phyloP scores from a whole-genome alignment of 2,888 invertebrate genomes.

The Drosophila cognata region DNA sequence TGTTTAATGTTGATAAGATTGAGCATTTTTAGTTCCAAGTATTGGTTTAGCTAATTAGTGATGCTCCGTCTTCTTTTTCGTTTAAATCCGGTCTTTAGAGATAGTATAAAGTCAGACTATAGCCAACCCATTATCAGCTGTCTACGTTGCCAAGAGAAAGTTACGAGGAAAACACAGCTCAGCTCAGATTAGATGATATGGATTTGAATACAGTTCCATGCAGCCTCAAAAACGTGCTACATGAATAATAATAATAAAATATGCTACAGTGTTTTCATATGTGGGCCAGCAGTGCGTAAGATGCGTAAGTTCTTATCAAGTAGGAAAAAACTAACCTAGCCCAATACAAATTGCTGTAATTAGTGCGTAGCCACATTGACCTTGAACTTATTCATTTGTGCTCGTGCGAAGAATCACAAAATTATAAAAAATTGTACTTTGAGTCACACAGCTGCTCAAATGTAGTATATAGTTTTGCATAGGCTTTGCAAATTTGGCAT shows the following conservation, averaged over 20 bases:
- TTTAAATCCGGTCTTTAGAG: conserved; percentile 57
- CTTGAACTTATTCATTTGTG: conserved; percentile 16
- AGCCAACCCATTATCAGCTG: conserved; percentile 62
- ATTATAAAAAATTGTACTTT: conserved; percentile 4
- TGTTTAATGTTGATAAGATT: conserved; percentile 50
- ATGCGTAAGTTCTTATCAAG: conserved; percentile 57
- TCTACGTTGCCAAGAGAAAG: conserved; percentile 43
- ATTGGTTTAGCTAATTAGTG: conserved; percentile 40
- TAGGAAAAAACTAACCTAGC: conserved; percentile 59
- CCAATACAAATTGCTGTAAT: conserved; percentile 47
- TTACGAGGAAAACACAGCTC: background rate
- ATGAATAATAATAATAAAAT: background rate
- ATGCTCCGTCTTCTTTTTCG: conserved; percentile 29
- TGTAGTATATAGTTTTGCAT: background rate
- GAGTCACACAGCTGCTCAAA: background rate
- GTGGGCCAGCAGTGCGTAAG: conserved; percentile 63
- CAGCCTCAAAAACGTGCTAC: conserved; percentile 32
- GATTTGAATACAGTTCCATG: background rate
- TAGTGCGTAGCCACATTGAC: conserved; percentile 41
- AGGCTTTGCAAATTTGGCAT: background rate
- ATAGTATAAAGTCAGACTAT: conserved; percentile 47
- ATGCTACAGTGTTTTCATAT: background rate
- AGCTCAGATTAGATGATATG: background rate
- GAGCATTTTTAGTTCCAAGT: conserved; percentile 7
- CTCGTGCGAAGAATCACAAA: background rate